Base-by-base conservation (phyloP, 1,140 invertebrate genomes). In the Ridgeia piscesae region DNA sequence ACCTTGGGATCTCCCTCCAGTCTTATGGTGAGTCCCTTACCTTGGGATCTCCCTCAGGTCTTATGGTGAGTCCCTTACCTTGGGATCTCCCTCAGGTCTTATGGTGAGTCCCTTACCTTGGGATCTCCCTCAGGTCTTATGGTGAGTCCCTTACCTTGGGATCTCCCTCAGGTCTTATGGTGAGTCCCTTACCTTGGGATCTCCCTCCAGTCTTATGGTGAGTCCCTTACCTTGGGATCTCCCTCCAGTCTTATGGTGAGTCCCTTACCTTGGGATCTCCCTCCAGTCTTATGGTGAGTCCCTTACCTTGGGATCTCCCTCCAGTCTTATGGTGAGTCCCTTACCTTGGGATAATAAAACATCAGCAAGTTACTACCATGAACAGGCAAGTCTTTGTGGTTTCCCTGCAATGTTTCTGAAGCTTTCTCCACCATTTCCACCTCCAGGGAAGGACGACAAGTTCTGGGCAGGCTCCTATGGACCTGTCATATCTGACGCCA, bases 381-480 rank as follows among this genome's bases (percentile, higher is more conserved):
- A 6, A 42, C 11, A 11, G 42, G 4, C 42, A 42, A 6, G 42
- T 42, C n/a, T 42, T 42, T 42, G 42, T 42, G 11, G 11, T 11
- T 42, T 42, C 11, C 42, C 42, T 42, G 4, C 4, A 42, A 11
- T 42, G 42, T 42, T 42, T 42, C 4, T 42, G 42, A 42, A 42
- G 4, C 58, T 77, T 21, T 77, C 8, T 77, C 58, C 58, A 77
- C 58, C 58, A 77, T 77, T 77, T 77, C 11, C 17, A 6, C 58
- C 92, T 92, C 21, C 50, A 94, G 94, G 94, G 6, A 94, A 94
- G 93, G 94, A 94, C 93, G 94, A 94, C 92, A 94, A 94, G 92
- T 94, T 91, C 58, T 94, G 94, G 94, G 93, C 90, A 21, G 94
- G 94, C n/a, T 93, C 93, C 91, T 94, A 93, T 92, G 94, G 94